Evolutionary conservation across 2,888 invertebrate genomes (phyloP).

Genomic region (Caenorhabditis sinica): DNA sequence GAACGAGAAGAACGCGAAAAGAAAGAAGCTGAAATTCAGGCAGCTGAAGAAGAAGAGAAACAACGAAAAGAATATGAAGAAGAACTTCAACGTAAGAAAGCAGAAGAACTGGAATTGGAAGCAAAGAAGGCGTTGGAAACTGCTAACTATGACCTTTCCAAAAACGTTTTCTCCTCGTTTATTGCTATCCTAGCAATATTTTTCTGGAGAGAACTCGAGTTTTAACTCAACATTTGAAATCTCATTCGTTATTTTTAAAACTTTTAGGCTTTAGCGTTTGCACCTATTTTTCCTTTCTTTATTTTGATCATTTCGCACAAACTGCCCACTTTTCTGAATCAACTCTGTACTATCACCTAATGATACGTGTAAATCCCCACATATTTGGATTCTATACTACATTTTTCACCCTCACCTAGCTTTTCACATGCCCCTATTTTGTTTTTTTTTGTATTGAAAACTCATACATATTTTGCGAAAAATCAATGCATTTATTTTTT

Average conservation of each 20-base stretch:
- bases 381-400: conserved; percentile 49
- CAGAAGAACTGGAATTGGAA: conserved; percentile 48
- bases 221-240: background rate
- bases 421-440: conserved; percentile 43
- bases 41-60: conserved; percentile 64
- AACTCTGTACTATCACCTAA: conserved; percentile 23
- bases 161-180: background rate
- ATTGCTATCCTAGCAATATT: background rate
- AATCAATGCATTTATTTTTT: background rate
- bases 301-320: too few relatives aligned
- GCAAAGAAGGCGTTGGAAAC: conserved; percentile 45
- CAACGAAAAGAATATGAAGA: conserved; percentile 61
- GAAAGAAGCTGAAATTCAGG: conserved; percentile 65
- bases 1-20: conserved; percentile 72
- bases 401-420: conserved; percentile 35
- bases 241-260: background rate
- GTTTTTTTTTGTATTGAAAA: conserved; percentile 11
- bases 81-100: conserved; percentile 48
- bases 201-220: background rate
- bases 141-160: background rate
- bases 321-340: conserved; percentile 3
- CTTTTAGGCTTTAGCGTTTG: conserved; percentile 22
- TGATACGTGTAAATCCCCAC: conserved; percentile 48
- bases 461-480: conserved; percentile 44
- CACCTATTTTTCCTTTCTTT: background rate